phyloP scores from a whole-genome alignment of 1,140 invertebrate genomes.

The Drosophila ercepeae region DNA sequence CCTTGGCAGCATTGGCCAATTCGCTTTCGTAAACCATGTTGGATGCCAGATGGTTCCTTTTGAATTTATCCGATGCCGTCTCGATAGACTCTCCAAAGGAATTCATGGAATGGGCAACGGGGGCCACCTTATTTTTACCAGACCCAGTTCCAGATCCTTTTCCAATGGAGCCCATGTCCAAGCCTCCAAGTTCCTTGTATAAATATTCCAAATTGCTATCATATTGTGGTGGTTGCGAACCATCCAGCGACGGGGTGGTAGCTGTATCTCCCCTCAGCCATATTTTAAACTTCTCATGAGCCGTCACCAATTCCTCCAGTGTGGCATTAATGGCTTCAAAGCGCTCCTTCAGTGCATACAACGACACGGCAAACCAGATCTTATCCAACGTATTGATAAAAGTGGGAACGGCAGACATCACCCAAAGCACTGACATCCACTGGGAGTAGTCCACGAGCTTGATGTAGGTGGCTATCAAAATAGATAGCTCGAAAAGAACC shows the following conservation, averaged over 20 bases:
- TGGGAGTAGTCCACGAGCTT: conserved; percentile 65
- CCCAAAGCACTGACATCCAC: conserved; percentile 70
- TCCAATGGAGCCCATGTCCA: conserved; percentile 62
- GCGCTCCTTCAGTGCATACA: conserved; percentile 74
- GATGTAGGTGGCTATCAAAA: conserved; percentile 62
- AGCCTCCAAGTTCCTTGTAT: conserved; percentile 67
- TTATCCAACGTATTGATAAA: conserved; percentile 78
- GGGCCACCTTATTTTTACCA: conserved; percentile 61
- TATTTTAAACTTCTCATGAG: conserved; percentile 65
- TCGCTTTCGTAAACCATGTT: conserved; percentile 75
- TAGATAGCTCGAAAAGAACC: conserved; percentile 69
- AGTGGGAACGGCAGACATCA: conserved; percentile 70
- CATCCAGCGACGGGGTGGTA: conserved; percentile 18
- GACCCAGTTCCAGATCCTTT: conserved; percentile 44
- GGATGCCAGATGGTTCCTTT: conserved; percentile 39
- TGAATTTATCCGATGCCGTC: conserved; percentile 21
- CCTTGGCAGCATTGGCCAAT: conserved; percentile 63
- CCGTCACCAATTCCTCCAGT: conserved; percentile 62
- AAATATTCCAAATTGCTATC: conserved; percentile 70
- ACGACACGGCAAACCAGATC: conserved; percentile 78
- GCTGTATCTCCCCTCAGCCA: conserved; percentile 46
- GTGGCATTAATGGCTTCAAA: conserved; percentile 74
- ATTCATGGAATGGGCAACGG: conserved; percentile 71
- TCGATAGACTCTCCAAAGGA: conserved; percentile 61
- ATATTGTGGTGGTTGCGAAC: conserved; percentile 61